phyloP scores from a whole-genome alignment of 2,797 vertebrate genomes.

The Cichlasoma orientale region DNA sequence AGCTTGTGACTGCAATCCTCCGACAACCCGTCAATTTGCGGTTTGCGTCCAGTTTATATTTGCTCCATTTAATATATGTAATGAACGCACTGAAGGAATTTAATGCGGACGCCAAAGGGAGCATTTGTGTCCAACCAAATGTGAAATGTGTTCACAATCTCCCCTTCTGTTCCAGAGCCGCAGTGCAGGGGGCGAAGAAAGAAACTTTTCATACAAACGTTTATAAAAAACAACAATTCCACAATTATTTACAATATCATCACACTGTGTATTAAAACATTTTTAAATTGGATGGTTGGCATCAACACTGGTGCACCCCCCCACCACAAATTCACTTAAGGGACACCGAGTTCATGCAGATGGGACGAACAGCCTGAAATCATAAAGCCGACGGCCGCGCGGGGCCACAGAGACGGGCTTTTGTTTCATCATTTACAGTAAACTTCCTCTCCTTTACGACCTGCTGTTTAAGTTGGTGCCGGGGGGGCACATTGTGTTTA shows the following conservation, averaged over 20 bases:
- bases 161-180: background rate
- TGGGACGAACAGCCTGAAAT: background rate
- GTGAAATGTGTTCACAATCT: background rate
- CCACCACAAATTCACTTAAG: background rate
- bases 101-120: background rate
- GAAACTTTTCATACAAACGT: background rate
- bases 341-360: background rate
- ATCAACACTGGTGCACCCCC: too few relatives aligned
- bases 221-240: too few relatives aligned
- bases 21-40: background rate
- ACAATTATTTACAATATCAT: too few relatives aligned
- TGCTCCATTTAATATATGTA: background rate
- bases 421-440: background rate
- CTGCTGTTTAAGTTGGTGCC: background rate
- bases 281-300: too few relatives aligned
- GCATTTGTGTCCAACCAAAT: background rate
- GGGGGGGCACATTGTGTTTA: constrained; percentile 8
- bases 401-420: background rate
- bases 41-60: background rate
- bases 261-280: too few relatives aligned
- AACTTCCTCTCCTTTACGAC: background rate
- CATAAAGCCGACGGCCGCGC: background rate
- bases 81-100: background rate
- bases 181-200: background rate
- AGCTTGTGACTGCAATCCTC: background rate